phyloP scores from a whole-genome alignment of 2,113 vertebrate genomes.

The Circaetus cinerascens region DNA sequence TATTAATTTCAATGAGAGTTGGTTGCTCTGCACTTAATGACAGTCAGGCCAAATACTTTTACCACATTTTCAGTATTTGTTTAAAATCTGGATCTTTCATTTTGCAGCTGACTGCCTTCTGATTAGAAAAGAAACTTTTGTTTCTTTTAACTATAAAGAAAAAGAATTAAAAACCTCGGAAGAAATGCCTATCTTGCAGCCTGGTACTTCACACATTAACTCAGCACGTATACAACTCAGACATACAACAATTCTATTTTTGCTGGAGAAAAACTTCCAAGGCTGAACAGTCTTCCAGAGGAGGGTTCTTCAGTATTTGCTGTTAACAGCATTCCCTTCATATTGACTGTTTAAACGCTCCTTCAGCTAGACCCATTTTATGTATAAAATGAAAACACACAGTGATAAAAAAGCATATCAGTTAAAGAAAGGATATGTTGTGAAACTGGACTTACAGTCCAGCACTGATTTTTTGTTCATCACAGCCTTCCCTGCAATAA shows the following conservation, averaged over 20 bases:
- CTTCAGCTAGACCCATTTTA: background rate
- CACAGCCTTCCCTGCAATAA: background rate
- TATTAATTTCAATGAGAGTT: background rate
- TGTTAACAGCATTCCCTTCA: background rate
- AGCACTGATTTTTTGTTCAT: background rate
- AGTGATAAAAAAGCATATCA: background rate
- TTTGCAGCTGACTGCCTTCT: background rate
- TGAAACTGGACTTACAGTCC: background rate
- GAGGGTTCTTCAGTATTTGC: background rate
- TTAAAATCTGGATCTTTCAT: background rate
- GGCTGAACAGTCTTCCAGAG: background rate
- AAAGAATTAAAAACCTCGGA: background rate
- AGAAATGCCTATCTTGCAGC: background rate
- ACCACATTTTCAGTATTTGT: background rate
- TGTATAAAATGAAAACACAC: background rate
- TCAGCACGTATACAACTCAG: background rate
- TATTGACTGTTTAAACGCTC: background rate
- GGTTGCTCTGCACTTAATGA: background rate
- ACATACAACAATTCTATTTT: background rate
- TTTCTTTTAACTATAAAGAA: background rate
- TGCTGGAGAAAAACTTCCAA: background rate
- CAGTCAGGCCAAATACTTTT: background rate
- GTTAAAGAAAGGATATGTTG: background rate
- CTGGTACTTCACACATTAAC: background rate
- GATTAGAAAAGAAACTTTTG: background rate